Evolutionary conservation across 2,113 vertebrate genomes (phyloP).

Genomic region (Vimba vimba): DNA sequence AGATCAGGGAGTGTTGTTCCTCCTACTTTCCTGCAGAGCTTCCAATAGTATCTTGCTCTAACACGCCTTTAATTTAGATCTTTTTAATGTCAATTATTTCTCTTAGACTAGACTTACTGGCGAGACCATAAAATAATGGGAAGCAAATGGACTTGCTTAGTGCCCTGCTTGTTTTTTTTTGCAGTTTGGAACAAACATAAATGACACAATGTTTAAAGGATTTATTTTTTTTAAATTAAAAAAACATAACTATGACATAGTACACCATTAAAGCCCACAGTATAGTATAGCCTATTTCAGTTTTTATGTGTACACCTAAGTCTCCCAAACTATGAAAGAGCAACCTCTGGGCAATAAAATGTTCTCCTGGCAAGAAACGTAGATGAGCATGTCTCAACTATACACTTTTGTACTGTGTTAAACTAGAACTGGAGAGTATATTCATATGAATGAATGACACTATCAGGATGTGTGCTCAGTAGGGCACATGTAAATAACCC

Average conservation of each 20-base stretch:
- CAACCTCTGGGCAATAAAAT: background rate
- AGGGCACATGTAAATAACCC: constrained; percentile 33
- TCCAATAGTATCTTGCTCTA: too few relatives aligned
- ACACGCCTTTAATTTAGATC: background rate
- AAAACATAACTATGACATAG: background rate
- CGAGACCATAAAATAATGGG: background rate
- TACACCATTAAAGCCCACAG: background rate
- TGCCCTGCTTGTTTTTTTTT: background rate
- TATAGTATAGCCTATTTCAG: too few relatives aligned
- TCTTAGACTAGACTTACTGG: too few relatives aligned
- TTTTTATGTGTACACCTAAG: background rate
- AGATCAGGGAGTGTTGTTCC: too few relatives aligned
- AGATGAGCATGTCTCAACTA: background rate
- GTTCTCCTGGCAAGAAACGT: background rate
- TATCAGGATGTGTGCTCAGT: background rate
- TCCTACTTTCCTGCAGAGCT: too few relatives aligned
- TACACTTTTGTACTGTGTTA: background rate
- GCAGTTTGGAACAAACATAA: background rate
- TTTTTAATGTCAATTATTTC: background rate
- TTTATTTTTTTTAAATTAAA: too few relatives aligned
- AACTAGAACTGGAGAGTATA: background rate
- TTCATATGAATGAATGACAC: background rate
- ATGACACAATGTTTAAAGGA: background rate
- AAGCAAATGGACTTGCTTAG: background rate
- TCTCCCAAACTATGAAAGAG: background rate